Conservation (phyloP, 2,888 invertebrate species). For the Prenolepis imparis region DNA sequence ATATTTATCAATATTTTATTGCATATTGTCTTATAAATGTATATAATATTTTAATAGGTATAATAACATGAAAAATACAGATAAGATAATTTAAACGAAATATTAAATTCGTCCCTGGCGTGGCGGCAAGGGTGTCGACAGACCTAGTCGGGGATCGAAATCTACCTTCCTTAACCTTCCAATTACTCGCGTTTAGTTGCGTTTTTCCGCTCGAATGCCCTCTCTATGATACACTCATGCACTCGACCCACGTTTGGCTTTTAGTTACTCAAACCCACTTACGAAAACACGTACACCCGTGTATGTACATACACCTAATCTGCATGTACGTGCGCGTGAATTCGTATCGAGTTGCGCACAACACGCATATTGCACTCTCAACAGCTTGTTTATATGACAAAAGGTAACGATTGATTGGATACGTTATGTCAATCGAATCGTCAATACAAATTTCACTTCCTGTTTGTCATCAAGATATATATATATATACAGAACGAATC, state of each 20-base stretch:
- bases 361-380: conserved; percentile 28
- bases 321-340: conserved; percentile 43
- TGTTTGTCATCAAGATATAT: background rate
- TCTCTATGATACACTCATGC: conserved; percentile 84
- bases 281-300: conserved; percentile 67
- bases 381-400: conserved; percentile 67
- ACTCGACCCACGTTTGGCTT: conserved; percentile 83
- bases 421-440: conserved; percentile 77
- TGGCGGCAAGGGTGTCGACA: conserved; percentile 69
- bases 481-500: background rate
- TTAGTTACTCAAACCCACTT: conserved; percentile 85
- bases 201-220: conserved; percentile 85
- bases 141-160: conserved; percentile 76
- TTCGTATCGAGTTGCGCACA: conserved; percentile 27
- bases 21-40: background rate
- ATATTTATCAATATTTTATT: background rate
- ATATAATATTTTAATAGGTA: background rate
- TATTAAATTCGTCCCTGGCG: conserved; percentile 75
- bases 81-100: conserved; percentile 57
- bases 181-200: conserved; percentile 86
- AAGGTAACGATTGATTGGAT: conserved; percentile 78
- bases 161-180: conserved; percentile 79
- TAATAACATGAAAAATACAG: background rate
- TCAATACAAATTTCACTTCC: background rate
- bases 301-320: conserved; percentile 58